Evolutionary conservation across 1,140 invertebrate species (phyloP), one percentile per base, ranked within the genome.

Genomic region (Cherax destructor): DNA sequence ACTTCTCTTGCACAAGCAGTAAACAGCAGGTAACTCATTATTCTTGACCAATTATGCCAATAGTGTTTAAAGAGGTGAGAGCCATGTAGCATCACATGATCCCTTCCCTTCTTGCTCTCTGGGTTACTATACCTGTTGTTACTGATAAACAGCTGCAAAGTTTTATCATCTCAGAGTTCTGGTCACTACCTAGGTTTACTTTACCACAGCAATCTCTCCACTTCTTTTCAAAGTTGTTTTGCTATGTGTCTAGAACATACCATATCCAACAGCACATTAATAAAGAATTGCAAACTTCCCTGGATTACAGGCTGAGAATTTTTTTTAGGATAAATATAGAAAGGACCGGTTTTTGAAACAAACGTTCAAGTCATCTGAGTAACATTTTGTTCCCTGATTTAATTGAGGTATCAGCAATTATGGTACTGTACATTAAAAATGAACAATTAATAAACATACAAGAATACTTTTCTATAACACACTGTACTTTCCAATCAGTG

Each of bases 111-210:
- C 61, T 69, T 72, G 83, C 41, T 72, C 69, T 85, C 50, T 24
- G 52, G 30, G 11, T 85, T 85, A 85, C 83, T 85, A 85, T 85
- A 85, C 83, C 83, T 85, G 83, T 72, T 74, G 83, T 47, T 56
- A 79, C 21, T 81, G 50, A 56, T 56, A 24, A n/a, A 52, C 50
- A 11, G 56, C 56, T 59, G 79, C 24, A 81, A 59, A 74, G n/a
- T 74, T 24, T 81, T 59, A 18, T n/a, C 56, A 52, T 81, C 79
- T 56, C 50, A n/a, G 50, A 13, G 16, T 24, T 56, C 79, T 81
- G 13, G 50, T 81, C 13, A 13, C 21, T 81, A n/a, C 79, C 56
- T 81, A 50, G 11, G 10, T 81, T 56, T 24, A 74, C 61, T 74
- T 30, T 74, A 74, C n/a, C 18, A 30, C 69, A 74, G 69, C 3